These are phyloP conservation scores for Ptilorrhoa leucosticta DNA, from an alignment of 2,113 vertebrate genomes.

Conservation along the genomic window DNA sequence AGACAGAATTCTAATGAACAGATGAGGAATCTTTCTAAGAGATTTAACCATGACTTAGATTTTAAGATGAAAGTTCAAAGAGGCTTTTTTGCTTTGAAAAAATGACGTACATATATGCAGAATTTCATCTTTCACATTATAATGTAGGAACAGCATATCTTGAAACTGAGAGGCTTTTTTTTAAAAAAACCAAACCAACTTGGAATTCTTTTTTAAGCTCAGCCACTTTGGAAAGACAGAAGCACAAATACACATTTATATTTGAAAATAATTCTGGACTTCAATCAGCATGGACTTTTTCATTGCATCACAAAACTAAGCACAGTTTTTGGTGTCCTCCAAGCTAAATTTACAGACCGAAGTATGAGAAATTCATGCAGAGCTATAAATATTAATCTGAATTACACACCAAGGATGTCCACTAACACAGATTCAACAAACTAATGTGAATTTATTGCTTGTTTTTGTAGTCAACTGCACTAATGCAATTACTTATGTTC, in stretches of 20 bases:
- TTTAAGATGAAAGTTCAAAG: background rate
- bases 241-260: background rate
- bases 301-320: background rate
- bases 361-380: constrained; percentile 12
- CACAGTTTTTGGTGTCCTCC: constrained; percentile 43
- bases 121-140: background rate
- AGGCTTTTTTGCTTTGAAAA: background rate
- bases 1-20: background rate
- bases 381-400: constrained; percentile 65
- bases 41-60: background rate
- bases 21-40: background rate
- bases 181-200: background rate
- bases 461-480: constrained; percentile 49
- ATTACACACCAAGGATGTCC: constrained; percentile 43
- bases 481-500: constrained; percentile 60
- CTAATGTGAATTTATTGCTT: constrained; percentile 66
- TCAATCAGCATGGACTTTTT: constrained; percentile 9
- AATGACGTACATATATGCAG: rapidly evolving
- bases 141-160: background rate
- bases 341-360: constrained; percentile 29
- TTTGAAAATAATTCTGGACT: constrained; percentile 22
- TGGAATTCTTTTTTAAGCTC: background rate
- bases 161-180: background rate
- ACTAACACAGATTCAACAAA: constrained; percentile 53
- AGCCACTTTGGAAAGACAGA: background rate